These are phyloP conservation scores for Malacoraja senta DNA, from an alignment of 2,797 vertebrate species.

Conservation along the genomic window DNA sequence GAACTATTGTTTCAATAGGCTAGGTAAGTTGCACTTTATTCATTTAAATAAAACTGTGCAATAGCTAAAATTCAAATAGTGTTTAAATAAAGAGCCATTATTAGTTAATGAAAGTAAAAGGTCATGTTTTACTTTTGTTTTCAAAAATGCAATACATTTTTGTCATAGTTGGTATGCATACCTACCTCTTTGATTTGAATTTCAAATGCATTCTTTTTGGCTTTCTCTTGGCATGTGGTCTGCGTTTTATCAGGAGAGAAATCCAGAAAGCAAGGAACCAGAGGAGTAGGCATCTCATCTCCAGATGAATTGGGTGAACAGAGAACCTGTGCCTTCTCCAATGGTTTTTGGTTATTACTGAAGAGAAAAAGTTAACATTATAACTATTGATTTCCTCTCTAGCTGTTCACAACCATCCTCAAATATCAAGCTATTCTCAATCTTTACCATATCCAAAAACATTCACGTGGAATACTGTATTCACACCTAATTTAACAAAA, in stretches of 20 bases:
- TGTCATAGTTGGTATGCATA: neutral
- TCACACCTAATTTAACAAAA: neutral
- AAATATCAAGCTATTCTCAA: neutral
- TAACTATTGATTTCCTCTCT: neutral
- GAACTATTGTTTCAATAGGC: neutral
- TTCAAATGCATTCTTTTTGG: neutral
- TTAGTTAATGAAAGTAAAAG: no score
- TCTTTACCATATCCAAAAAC: neutral
- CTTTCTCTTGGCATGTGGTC: neutral
- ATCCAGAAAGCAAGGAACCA: constrained; percentile 50
- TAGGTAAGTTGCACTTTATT: neutral
- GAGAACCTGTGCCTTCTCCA: neutral
- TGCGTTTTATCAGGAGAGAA: constrained; percentile 58
- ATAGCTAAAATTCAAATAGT: neutral
- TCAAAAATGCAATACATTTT: neutral
- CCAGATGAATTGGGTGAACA: constrained; percentile 40
- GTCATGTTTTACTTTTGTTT: no score
- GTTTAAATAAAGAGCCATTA: neutral
- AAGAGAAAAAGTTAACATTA: neutral
- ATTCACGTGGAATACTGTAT: neutral
- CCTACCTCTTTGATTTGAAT: constrained; percentile 14
- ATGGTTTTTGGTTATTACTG: neutral
- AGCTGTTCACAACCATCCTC: neutral
- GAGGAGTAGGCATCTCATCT: constrained; percentile 31
- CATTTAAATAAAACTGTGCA: neutral